Conservation (phyloP, 2,888 invertebrate species). For the Nyleta sp. region DNA sequence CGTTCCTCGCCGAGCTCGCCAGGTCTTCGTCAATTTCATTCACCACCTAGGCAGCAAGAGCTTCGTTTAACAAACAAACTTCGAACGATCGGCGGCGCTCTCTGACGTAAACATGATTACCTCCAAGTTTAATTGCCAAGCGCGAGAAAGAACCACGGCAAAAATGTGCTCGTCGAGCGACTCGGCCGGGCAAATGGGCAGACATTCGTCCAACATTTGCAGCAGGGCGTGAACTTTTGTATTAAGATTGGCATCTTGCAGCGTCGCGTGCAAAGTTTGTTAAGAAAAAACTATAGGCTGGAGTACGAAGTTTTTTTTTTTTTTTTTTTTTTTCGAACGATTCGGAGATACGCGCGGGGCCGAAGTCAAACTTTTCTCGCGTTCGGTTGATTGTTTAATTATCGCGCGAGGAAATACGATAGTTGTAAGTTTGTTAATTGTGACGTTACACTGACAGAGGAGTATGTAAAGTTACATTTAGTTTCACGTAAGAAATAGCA, state of each 20-base stretch:
- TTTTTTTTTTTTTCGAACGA: too few relatives aligned
- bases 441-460: too few relatives aligned
- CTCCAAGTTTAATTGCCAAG: slow-evolving; percentile 54
- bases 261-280: slow-evolving; percentile 54
- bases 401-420: not conserved
- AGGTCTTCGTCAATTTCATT: slow-evolving; percentile 40
- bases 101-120: slow-evolving; percentile 29
- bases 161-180: slow-evolving; percentile 52
- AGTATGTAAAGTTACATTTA: too few relatives aligned
- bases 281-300: slow-evolving; percentile 52
- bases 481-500: too few relatives aligned
- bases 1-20: slow-evolving; percentile 9
- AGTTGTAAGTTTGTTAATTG: not conserved
- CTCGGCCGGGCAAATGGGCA: slow-evolving; percentile 58
- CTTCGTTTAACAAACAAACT: slow-evolving; percentile 3
- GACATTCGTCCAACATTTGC: slow-evolving; percentile 58
- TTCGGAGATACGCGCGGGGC: slow-evolving; percentile 15
- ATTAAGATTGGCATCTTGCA: slow-evolving; percentile 56
- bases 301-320: slow-evolving; percentile 32
- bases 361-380: slow-evolving; percentile 36
- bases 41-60: slow-evolving; percentile 27
- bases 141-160: slow-evolving; percentile 48
- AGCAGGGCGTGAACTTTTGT: slow-evolving; percentile 58
- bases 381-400: slow-evolving; percentile 45
- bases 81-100: not conserved